Percentiles rank a stretch among this genome's conserved stretches.
These are phyloP conservation scores for Poicephalus gulielmi DNA, from an alignment of 2,113 vertebrate species.

Conservation along the genomic window DNA sequence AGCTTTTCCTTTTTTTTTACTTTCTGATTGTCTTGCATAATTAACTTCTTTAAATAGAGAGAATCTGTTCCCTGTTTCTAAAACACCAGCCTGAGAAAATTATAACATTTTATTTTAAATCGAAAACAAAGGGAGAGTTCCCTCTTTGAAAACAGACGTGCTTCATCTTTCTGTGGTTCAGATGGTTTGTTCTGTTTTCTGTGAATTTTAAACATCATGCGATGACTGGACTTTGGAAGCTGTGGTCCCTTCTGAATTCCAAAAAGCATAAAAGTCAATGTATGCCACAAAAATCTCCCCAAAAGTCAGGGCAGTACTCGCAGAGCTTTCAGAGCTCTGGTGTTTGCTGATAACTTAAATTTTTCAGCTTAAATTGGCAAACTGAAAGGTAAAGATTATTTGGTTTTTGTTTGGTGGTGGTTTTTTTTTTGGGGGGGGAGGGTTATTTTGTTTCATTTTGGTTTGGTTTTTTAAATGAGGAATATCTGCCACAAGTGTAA, in stretches of 20 bases:
- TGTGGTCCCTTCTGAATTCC: background rate
- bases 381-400: background rate
- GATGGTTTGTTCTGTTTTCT: background rate
- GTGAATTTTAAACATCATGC: background rate
- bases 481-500: background rate
- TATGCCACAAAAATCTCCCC: background rate
- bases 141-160: slow-evolving; percentile 6
- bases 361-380: background rate
- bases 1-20: background rate
- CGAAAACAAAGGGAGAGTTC: slow-evolving; percentile 4
- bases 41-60: slow-evolving; percentile 1
- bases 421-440: no score
- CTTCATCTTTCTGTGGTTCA: background rate
- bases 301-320: background rate
- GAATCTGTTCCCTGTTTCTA: slow-evolving; percentile 31
- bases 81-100: slow-evolving; percentile 11
- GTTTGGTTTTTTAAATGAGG: background rate
- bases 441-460: no score
- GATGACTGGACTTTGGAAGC: background rate
- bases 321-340: background rate
- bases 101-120: slow-evolving; percentile 26
- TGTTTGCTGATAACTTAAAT: background rate
- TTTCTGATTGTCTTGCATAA: slow-evolving; percentile 13
- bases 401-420: background rate
- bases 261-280: background rate